These are phyloP conservation scores for Nudaria mundana DNA, from an alignment of 2,888 invertebrate species.

Conservation along the genomic window DNA sequence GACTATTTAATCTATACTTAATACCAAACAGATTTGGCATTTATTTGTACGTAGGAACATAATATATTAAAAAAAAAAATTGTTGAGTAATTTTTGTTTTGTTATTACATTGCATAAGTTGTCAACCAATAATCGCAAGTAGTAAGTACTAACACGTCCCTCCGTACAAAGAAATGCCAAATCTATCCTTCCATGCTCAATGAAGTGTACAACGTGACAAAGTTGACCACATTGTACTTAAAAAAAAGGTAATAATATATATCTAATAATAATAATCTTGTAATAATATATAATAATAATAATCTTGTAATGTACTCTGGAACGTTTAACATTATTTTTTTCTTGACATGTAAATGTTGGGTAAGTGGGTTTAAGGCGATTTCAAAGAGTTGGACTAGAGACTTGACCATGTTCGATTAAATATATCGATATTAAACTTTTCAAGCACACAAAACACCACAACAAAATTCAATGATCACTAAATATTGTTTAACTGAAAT, in stretches of 20 bases:
- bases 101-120: too few relatives aligned
- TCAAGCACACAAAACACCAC: too few relatives aligned
- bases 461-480: too few relatives aligned
- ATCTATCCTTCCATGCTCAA: constrained; percentile 51
- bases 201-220: constrained; percentile 66
- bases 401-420: constrained; percentile 11
- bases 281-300: constrained; percentile 70
- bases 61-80: too few relatives aligned
- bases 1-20: too few relatives aligned
- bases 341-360: constrained; percentile 60
- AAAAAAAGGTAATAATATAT: constrained; percentile 63
- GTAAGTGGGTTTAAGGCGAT: constrained; percentile 62
- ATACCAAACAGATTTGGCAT: too few relatives aligned
- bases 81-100: too few relatives aligned
- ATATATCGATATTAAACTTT: constrained; percentile 18
- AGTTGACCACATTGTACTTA: constrained; percentile 55
- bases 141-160: too few relatives aligned
- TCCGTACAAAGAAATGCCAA: constrained; percentile 18
- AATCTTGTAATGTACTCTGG: constrained; percentile 52
- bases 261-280: constrained; percentile 56
- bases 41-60: too few relatives aligned
- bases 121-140: too few relatives aligned
- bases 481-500: too few relatives aligned
- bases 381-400: constrained; percentile 34
- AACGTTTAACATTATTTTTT: constrained; percentile 53